Base-by-base conservation (phyloP, 2,797 vertebrate genomes). In the Alfaro cultratus region DNA sequence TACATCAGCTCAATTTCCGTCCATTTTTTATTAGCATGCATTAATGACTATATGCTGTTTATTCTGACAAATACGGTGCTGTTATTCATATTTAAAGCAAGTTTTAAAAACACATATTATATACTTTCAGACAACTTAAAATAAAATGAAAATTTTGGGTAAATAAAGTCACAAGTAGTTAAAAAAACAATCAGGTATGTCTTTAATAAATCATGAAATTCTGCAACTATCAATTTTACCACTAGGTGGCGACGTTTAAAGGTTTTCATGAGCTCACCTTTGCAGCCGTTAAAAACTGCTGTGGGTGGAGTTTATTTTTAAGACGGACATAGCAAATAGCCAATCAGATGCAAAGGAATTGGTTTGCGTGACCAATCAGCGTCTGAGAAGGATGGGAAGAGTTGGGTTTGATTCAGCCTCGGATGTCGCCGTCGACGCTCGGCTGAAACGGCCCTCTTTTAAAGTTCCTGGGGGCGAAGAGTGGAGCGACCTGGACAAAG, bases 391-490 rank as follows among this genome's bases (percentile, higher is more conserved):
- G 18, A n/a, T 12, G 77, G 80, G 86, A 76, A 46, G 83, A 1
- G 26, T 29, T 75, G 73, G 13, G 73, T 80, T 89, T 64, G 87
- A 49, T 34, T 85, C 91, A 55, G 78, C 93, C 93, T 85, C 84
- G 80, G 77, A 46, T 74, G 88, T 83, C 82, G 77, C 86, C 76
- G 91, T 79, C 85, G 90, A 84, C 72, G 9, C 75, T 78, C 75
- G 74, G 72, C 76, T n/a, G 68, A 87, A 85, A 86, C 92, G 92
- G 93, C 91, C 94, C 87, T 95, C 85, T 94, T 77, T 92, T 91
- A 92, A 96, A 96, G 93, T 95, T 95, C 92, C 92, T 88, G 93
- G 92, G 57, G 55, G 43, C 88, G 87, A 90, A 93, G 90, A 91
- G 91, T 76, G 79, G 85, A 83, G 81, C 88, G 85, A 85, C 76